Percentiles rank a stretch among this genome's conserved stretches.
These are phyloP conservation scores for Naja naja DNA, from an alignment of 2,113 vertebrate genomes.

Conservation along the genomic window DNA sequence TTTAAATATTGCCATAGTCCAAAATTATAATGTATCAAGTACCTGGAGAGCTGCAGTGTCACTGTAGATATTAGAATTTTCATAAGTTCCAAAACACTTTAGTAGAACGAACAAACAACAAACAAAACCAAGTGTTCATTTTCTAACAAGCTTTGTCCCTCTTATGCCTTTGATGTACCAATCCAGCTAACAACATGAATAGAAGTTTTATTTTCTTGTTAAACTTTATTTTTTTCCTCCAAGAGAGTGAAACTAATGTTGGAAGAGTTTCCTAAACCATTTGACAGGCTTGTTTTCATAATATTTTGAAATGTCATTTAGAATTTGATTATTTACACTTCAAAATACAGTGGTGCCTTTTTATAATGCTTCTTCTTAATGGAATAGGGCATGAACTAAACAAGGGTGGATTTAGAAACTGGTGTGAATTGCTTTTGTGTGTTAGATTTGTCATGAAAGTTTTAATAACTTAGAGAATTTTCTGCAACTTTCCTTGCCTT, in stretches of 20 bases:
- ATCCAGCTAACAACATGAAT: slow-evolving; percentile 1
- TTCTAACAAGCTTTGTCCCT: background rate
- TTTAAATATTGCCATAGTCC: background rate
- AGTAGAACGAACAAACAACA: background rate
- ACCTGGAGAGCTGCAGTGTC: background rate
- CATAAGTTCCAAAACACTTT: background rate
- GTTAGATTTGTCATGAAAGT: slow-evolving; percentile 6
- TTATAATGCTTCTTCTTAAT: background rate
- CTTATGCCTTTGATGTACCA: slow-evolving; percentile 6
- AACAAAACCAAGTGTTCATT: background rate
- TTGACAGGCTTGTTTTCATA: slow-evolving; percentile 16
- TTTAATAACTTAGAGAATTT: background rate
- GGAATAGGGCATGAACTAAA: background rate
- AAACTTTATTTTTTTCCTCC: background rate
- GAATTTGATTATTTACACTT: slow-evolving; percentile 28
- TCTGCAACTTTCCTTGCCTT: background rate
- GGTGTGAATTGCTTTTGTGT: slow-evolving; percentile 7
- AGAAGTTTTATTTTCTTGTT: background rate
- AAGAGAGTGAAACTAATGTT: slow-evolving; percentile 19
- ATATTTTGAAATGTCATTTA: slow-evolving; percentile 23
- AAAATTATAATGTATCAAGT: background rate
- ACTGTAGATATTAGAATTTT: background rate
- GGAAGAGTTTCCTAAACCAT: slow-evolving; percentile 23
- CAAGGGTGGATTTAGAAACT: background rate
- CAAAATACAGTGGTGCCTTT: slow-evolving; percentile 15